phyloP scores from a whole-genome alignment of 2,888 invertebrate genomes.

The Oxyteleia sp. region DNA sequence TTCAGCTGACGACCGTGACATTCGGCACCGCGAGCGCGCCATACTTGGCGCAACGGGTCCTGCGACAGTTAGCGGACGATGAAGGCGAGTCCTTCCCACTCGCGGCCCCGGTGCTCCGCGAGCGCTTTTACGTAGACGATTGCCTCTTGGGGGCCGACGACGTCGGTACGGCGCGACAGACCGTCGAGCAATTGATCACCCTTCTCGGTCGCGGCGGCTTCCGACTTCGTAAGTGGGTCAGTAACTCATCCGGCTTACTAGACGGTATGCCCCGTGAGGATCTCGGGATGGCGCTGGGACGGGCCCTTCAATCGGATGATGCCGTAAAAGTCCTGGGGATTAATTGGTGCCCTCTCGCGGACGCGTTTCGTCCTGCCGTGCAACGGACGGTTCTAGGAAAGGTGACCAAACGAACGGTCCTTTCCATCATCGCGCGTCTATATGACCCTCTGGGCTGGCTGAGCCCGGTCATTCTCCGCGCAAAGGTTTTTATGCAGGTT shows the following conservation, averaged over 20 bases:
- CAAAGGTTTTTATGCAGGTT: conserved; percentile 29
- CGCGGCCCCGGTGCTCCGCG: not conserved
- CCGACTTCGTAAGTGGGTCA: conserved; percentile 19
- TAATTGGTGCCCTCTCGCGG: conserved; percentile 5
- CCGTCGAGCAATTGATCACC: not conserved
- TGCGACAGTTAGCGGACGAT: not conserved
- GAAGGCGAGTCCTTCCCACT: not conserved
- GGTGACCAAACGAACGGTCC: not conserved
- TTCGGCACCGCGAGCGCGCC: not conserved
- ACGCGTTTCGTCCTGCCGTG: not conserved
- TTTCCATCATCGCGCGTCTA: not conserved
- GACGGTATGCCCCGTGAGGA: conserved; percentile 6
- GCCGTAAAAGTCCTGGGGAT: conserved; percentile 10
- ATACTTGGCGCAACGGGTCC: not conserved
- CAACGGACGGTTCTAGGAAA: too few relatives aligned
- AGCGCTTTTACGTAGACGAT: conserved; percentile 17
- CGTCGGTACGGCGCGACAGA: not conserved
- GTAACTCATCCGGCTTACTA: not conserved
- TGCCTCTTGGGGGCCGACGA: conserved; percentile 23
- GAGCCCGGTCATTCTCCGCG: conserved; percentile 11
- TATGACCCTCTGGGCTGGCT: conserved; percentile 52
- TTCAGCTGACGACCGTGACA: not conserved
- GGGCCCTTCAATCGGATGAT: not conserved
- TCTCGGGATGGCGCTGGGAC: conserved; percentile 19
- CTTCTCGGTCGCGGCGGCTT: not conserved